Conservation (phyloP, 2,113 vertebrate genomes). For the Cygnus atratus region DNA sequence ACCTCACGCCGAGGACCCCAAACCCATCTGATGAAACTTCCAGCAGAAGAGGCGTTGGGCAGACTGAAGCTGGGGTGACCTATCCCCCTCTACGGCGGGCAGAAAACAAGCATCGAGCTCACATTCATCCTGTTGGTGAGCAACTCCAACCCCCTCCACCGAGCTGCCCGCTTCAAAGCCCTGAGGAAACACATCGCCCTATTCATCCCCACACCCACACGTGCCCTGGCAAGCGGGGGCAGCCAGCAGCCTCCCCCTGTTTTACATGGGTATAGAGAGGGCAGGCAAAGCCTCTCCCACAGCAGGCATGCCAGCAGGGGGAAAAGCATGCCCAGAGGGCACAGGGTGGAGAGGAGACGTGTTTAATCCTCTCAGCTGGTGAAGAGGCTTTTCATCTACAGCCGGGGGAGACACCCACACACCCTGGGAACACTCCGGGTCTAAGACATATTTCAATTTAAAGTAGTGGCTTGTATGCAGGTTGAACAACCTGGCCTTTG, state of each 20-base stretch:
- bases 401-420: not conserved
- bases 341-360: not conserved
- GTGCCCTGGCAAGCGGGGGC: not conserved
- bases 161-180: slow-evolving; percentile 47
- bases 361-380: not conserved
- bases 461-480: not conserved
- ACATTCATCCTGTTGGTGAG: slow-evolving; percentile 11
- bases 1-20: not conserved
- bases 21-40: not conserved
- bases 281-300: not conserved
- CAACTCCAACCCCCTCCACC: not conserved
- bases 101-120: slow-evolving; percentile 15
- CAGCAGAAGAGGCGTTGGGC: not conserved
- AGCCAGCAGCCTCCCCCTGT: not conserved
- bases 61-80: not conserved
- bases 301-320: not conserved
- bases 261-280: not conserved
- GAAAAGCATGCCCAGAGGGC: not conserved
- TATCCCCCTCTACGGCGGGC: not conserved
- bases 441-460: slow-evolving; percentile 1
- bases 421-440: not conserved
- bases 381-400: not conserved
- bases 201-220: slow-evolving; percentile 27
- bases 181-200: slow-evolving; percentile 16
- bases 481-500: slow-evolving; percentile 2